Evolutionary conservation across 2,888 invertebrate genomes (phyloP).

Genomic region (Hermaeophaga mercurialis): DNA sequence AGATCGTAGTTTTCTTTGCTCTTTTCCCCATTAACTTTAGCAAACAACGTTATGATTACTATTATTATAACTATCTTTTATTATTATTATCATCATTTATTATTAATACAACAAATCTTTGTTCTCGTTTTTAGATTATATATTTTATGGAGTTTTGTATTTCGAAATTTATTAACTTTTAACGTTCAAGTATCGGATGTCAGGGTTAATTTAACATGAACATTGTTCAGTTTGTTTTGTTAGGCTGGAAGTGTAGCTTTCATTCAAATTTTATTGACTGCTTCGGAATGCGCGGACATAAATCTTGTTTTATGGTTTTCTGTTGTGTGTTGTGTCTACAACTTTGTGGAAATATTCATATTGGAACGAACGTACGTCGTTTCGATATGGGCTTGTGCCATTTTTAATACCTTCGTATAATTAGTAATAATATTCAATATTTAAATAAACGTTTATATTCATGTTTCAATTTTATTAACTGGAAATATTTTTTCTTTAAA

Average conservation of each 20-base stretch:
- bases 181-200: constrained; percentile 11
- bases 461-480: too few relatives aligned
- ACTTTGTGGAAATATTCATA: constrained; percentile 7
- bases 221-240: constrained; percentile 10
- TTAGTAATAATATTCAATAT: too few relatives aligned
- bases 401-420: too few relatives aligned
- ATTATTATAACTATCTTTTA: too few relatives aligned
- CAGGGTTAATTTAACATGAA: constrained; percentile 11
- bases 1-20: too few relatives aligned
- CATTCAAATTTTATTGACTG: constrained; percentile 14
- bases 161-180: constrained; percentile 23
- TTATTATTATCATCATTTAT: too few relatives aligned
- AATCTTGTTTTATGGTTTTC: constrained; percentile 8
- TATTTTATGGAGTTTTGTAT: constrained; percentile 8
- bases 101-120: too few relatives aligned
- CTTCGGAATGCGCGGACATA: constrained; percentile 12
- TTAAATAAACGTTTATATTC: too few relatives aligned
- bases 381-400: neutral
- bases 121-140: neutral
- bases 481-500: too few relatives aligned
- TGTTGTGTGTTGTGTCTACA: constrained; percentile 12
- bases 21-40: too few relatives aligned
- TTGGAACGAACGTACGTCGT: neutral
- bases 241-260: constrained; percentile 1
- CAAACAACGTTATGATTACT: too few relatives aligned